phyloP scores from a whole-genome alignment of 2,888 invertebrate species.

The Pollenia amentaria region DNA sequence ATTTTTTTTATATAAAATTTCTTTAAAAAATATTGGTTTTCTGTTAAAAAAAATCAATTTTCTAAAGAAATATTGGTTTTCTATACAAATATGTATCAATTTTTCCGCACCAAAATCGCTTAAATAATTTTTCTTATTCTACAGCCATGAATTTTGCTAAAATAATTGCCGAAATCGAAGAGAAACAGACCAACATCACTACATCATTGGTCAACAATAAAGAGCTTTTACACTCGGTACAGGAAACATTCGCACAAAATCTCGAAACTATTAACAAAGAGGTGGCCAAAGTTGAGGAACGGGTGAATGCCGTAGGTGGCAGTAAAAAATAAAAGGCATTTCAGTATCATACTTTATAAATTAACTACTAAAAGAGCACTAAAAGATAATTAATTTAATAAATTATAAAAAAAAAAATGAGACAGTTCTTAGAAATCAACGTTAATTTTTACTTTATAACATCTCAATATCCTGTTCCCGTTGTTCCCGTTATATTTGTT shows the following conservation, averaged over 20 bases:
- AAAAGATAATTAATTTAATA: constrained; percentile 23
- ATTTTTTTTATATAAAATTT: background rate
- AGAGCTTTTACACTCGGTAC: constrained; percentile 90
- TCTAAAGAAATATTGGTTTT: too few relatives aligned
- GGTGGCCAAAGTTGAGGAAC: constrained; percentile 89
- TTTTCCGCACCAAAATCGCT: background rate
- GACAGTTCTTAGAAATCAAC: too few relatives aligned
- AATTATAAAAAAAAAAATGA: background rate
- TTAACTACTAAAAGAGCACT: background rate
- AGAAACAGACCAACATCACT: constrained; percentile 90
- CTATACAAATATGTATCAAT: too few relatives aligned
- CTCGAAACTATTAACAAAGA: constrained; percentile 91
- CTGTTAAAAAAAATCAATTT: background rate
- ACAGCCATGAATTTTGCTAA: constrained; percentile 95
- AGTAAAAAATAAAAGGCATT: constrained; percentile 71
- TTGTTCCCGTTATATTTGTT: too few relatives aligned
- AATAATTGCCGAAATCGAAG: constrained; percentile 92
- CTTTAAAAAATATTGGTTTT: background rate
- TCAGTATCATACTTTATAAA: background rate
- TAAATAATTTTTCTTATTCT: constrained; percentile 69
- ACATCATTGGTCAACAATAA: constrained; percentile 91
- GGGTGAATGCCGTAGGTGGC: constrained; percentile 86
- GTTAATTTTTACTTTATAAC: background rate
- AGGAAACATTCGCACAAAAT: constrained; percentile 92
- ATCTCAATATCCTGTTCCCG: too few relatives aligned